Evolutionary conservation across 2,113 vertebrate species (phyloP), one percentile per base, ranked within the genome.

Genomic region (Panurus biarmicus): DNA sequence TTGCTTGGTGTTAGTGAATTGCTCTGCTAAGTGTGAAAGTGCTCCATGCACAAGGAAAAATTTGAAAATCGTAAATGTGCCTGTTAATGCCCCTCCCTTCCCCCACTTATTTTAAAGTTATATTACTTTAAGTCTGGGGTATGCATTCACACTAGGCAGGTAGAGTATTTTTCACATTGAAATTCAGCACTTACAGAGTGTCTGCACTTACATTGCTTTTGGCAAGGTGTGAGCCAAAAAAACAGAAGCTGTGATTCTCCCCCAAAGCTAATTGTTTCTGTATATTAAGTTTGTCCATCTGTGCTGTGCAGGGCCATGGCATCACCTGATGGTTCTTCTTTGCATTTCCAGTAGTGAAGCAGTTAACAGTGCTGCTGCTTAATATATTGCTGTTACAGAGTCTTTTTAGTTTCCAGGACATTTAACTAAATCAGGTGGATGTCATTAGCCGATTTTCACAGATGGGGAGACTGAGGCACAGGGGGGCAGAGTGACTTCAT

Each of bases 381-480:
- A 81, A 69, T 71, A 45, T 60, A 67, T 75, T 74, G 84, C 86
- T 89, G 28, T 84, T 92, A 73, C 54, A 64, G 87, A 90, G 69
- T 51, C 47, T 9, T 96, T 81, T 81, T 71, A 74, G 69, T 94
- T 95, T 96, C 90, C 86, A 95, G 86, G 72, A 86, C 91, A 69
- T 90, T 93, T 86, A 93, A 87, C 22, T 33, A 90, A 94, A 90
- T 94, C 83, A 92, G 89, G 96, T 94, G 87, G 76, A 89, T 93
- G 45, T 90, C 73, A 84, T 94, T 92, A 96, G 88, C 48, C 0
- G 28, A 67, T 94, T 92, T 95, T 95, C 91, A 90, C 91, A 95
- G 86, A 89, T 85, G 89, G 96, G 94, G 95, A 96, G 80, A 95
- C 92, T 96, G 96, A 96, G 95, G 95, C 96, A 96, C 60, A 44